These are phyloP conservation scores for Strix aluco DNA, from an alignment of 2,113 vertebrate species.

Conservation along the genomic window DNA sequence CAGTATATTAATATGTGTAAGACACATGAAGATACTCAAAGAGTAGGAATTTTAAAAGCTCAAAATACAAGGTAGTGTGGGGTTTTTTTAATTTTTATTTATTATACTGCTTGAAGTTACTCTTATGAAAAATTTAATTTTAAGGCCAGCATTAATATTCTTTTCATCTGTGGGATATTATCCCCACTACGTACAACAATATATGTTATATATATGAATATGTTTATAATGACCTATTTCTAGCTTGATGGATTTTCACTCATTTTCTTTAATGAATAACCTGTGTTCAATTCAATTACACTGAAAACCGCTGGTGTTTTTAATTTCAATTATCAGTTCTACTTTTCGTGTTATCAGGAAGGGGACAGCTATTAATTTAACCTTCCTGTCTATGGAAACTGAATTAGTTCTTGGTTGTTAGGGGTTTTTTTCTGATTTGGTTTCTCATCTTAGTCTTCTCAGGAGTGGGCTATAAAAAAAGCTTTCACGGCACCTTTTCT, in stretches of 20 bases:
- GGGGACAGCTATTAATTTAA: neutral
- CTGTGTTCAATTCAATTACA: neutral
- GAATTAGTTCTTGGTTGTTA: neutral
- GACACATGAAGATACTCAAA: neutral
- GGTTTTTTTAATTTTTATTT: neutral
- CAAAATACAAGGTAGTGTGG: neutral
- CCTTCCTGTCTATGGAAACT: neutral
- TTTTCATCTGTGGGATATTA: neutral
- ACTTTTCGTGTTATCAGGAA: neutral
- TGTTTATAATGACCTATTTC: neutral
- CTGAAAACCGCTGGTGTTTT: neutral
- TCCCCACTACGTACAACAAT: neutral
- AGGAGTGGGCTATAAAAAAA: neutral
- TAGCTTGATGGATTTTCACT: neutral
- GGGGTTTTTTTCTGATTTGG: neutral
- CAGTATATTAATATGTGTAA: neutral
- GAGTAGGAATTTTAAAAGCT: neutral
- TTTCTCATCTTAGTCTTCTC: neutral
- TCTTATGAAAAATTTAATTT: neutral
- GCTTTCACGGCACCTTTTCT: neutral
- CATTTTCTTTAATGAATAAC: slow-evolving; percentile 13
- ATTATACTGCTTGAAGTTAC: neutral
- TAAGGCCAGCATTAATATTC: neutral
- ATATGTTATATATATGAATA: neutral
- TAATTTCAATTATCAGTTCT: neutral